Evolutionary conservation across 2,113 vertebrate genomes (phyloP), one percentile per base, ranked within the genome.

Genomic region (Dendrocopos noguchii): DNA sequence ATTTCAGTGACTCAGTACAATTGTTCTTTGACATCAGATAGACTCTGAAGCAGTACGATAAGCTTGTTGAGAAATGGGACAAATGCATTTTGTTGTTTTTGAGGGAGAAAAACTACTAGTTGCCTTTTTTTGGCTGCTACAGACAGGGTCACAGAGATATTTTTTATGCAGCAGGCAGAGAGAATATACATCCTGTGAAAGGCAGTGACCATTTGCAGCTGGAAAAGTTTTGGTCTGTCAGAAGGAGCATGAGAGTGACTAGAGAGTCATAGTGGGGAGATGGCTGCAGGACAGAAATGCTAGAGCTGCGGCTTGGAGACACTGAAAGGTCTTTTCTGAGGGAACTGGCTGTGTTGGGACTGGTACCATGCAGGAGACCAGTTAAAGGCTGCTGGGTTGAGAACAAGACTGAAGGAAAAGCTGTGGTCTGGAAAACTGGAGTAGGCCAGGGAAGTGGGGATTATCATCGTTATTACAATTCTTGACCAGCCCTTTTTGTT

Each of bases 271-370:
- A 75, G 15, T 34, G 72, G 33, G 16, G 36, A 56, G 21, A 15
- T 42, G 44, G 34, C 50, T 3, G 5, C 5, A 3, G 44, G 39
- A 39, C 1, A 2, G 7, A 22, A 39, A 3, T 61, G 33, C 22
- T 44, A 88, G 71, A 76, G 5, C 20, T 61, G 44, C 44, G 36
- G 10, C 33, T 81, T 3, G 1, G 39, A 74, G 13, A 3, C n/a
- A 24, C 18, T n/a, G 61, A 9, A 84, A 67, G 8, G 65, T 55
- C 33, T 52, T 75, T 63, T 71, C 70, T 2, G 2, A 56, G 14
- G 42, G 18, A 47, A 53, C 17, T 61, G 42, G 13, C 13, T 34
- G 7, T 0, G 0, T 15, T 19, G 17, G 19, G 6, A 29, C 27
- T 39, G 42, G 21, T 50, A 68, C 12, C 9, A 18, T 50, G 50